Base-by-base conservation (phyloP, 2,113 vertebrate species). In the Pontoporia blainvillei region DNA sequence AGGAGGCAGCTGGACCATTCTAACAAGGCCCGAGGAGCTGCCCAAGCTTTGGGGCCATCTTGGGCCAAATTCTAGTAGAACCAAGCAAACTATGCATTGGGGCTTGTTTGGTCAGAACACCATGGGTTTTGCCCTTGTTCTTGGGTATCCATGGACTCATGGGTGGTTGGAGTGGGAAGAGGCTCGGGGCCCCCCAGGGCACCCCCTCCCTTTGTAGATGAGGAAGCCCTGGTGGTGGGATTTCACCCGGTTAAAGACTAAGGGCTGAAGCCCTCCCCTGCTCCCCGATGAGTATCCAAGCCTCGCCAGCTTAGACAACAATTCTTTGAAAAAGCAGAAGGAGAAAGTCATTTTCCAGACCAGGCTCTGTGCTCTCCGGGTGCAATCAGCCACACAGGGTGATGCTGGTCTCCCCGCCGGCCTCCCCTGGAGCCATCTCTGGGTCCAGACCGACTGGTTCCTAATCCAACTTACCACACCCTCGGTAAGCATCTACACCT, bases 341-440 rank as follows among this genome's bases (percentile, higher is more conserved):
- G 12, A 39, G 57, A 69, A 59, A 27, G 29, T 17, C 17, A 10
- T 15, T 81, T 73, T 59, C n/a, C 57, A 81, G 8, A 54, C 31
- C 0, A 29, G 3, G 25, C 18, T 92, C 10, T 20, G 34, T 39
- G 14, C 44, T 57, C 13, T 57, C 64, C 46, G 71, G 25, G 6
- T 12, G 5, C n/a, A 11, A 12, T 10, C 1, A 0, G 25, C 57
- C 34, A 54, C 76, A 10, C 8, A 13, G 46, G 0, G 1, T 0
- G 7, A 23, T 5, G 17, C 62, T 31, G 36, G 8, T 57, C 18
- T 27, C 15, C 8, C 44, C 1, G 2, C 31, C 1, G 29, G 49
- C 78, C 76, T 46, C 1, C 6, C 66, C 29, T 44, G 6, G 44
- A 78, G 29, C 39, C 49, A 15, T 34, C 44, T 71, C 87, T 15